Percentiles rank a stretch among this genome's conserved stretches.
phyloP scores from a whole-genome alignment of 2,797 vertebrate genomes.

The Malacoraja senta region DNA sequence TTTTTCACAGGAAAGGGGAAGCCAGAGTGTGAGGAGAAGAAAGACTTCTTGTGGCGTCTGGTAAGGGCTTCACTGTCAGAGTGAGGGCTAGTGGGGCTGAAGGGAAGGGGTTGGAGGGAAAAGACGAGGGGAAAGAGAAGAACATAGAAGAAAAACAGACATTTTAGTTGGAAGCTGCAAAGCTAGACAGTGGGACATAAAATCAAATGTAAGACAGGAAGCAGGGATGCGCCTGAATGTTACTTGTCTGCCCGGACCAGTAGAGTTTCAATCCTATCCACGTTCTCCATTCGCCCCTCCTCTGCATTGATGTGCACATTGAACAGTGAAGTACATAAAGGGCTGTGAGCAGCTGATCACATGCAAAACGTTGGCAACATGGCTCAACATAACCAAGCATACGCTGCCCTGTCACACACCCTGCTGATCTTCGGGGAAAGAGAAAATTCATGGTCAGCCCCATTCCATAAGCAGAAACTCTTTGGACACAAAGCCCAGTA shows the following conservation, averaged over 20 bases:
- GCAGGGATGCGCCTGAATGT: background rate
- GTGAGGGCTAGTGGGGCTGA: conserved; percentile 37
- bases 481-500: background rate
- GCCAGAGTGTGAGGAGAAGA: conserved; percentile 42
- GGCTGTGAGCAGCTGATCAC: background rate
- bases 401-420: background rate
- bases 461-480: background rate
- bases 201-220: background rate
- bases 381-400: background rate
- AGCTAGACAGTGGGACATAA: background rate
- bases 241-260: background rate
- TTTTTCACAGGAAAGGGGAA: conserved; percentile 43
- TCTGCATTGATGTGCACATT: background rate
- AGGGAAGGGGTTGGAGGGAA: background rate
- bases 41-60: conserved; percentile 37
- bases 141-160: background rate
- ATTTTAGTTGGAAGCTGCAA: conserved; percentile 24
- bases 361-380: background rate
- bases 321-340: background rate
- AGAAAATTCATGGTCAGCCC: background rate
- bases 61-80: conserved; percentile 39
- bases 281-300: no score
- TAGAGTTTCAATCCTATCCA: no score
- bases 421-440: background rate
- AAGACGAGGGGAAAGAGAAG: background rate